These are phyloP conservation scores for Quadroppia sp. DNA, from an alignment of 2,888 invertebrate genomes.

Conservation along the genomic window DNA sequence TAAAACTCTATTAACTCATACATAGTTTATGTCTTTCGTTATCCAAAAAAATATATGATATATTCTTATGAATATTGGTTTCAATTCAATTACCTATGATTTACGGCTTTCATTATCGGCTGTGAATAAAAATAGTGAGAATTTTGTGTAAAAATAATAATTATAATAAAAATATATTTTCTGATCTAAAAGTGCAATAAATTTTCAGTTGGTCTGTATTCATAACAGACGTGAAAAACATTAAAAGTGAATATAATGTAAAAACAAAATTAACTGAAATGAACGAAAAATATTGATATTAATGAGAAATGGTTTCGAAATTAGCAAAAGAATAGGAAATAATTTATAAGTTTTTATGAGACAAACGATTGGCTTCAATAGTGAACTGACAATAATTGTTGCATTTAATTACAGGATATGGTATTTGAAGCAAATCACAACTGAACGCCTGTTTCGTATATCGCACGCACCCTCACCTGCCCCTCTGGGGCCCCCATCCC, in stretches of 20 bases:
- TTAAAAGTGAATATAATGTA: too few relatives aligned
- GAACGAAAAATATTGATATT: not conserved
- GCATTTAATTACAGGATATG: constrained; percentile 35
- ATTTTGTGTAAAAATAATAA: too few relatives aligned
- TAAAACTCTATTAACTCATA: too few relatives aligned
- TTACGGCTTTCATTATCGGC: constrained; percentile 1
- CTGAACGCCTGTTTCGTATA: not conserved
- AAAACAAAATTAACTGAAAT: not conserved
- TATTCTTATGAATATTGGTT: too few relatives aligned
- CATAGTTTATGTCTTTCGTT: too few relatives aligned
- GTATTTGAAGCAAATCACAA: constrained; percentile 7
- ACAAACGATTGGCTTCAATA: not conserved
- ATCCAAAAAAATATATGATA: too few relatives aligned
- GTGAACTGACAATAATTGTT: not conserved
- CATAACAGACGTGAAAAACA: not conserved
- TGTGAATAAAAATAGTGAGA: too few relatives aligned
- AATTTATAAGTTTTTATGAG: not conserved
- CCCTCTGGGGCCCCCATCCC: constrained; percentile 20
- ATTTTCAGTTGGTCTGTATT: not conserved
- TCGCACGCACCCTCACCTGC: constrained; percentile 29
- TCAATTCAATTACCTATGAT: too few relatives aligned
- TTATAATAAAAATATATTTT: not conserved
- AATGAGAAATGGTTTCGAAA: not conserved
- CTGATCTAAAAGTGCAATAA: not conserved
- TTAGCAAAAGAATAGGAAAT: constrained; percentile 4